Evolutionary conservation across 2,888 invertebrate genomes (phyloP), one percentile per base, ranked within the genome.

Genomic region (Beris morrisii): DNA sequence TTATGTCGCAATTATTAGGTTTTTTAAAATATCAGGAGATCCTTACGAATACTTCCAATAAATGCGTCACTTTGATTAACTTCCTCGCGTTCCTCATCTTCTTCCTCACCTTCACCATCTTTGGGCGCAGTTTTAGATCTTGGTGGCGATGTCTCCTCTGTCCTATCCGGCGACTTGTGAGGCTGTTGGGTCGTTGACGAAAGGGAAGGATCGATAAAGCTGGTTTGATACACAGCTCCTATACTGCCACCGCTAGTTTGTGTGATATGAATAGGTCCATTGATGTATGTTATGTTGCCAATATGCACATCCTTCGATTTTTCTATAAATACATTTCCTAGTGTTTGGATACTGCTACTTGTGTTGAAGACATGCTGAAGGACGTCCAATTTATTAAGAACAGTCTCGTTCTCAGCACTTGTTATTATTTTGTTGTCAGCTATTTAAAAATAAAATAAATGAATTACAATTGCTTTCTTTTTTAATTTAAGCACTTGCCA

Each of bases 221-320:
- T 28, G 7, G 12, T 52, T 52, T 43, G 52, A 9, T 53, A 22
- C 13, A 53, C 28, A 22, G 28, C 28, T 7, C 53, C 53, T 15
- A 53, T 64, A 28, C 43, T 28, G 12, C 30, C 13, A 55, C 54
- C 31, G 43, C 57, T 31, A 63, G 70, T 50, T 43, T 70, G 64
- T 7, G 72, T 79, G 44, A 82, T 77, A 67, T 80, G 78, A 67
- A 82, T 76, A 7, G 82, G 81, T 5, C 83, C 83, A 65, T 80
- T 82, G 13, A 83, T 79, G 56, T 82, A 79, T n/a, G 82, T 83
- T 2, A 83, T 77, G 73, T 83, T 82, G 32, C 83, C 83, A 61
- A 84, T 77, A 69, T 81, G 81, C 1, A 84, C 81, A 69, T 80
- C 79, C 44, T 77, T 78, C 0, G 83, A 82, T 65, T 81, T 79